These are phyloP conservation scores for Protobothrops mucrosquamatus DNA, from an alignment of 2,113 vertebrate species.

Conservation along the genomic window DNA sequence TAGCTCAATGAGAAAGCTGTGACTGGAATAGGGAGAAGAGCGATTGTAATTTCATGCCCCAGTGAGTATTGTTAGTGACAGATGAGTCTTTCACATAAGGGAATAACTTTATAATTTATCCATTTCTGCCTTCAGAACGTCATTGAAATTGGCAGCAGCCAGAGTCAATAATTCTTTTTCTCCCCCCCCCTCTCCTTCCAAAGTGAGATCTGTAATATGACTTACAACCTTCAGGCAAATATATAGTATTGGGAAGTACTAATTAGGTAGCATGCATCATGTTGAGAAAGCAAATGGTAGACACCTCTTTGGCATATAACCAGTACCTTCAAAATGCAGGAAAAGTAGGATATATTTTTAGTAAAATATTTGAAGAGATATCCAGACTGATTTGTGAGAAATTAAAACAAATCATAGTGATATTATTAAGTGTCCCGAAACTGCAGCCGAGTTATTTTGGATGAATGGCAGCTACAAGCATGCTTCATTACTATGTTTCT, in stretches of 20 bases:
- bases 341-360: not conserved
- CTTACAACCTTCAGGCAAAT: conserved; percentile 40
- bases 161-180: conserved; percentile 33
- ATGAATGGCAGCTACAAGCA: conserved; percentile 70
- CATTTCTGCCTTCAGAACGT: conserved; percentile 43
- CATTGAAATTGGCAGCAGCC: conserved; percentile 25
- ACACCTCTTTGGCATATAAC: conserved; percentile 35
- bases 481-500: conserved; percentile 56
- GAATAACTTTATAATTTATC: conserved; percentile 59
- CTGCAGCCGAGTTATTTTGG: conserved; percentile 67
- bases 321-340: not conserved
- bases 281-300: conserved; percentile 36
- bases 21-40: conserved; percentile 62
- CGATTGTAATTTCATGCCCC: conserved; percentile 89
- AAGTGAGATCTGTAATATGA: conserved; percentile 28
- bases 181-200: conserved; percentile 16
- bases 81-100: conserved; percentile 75
- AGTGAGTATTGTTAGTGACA: conserved; percentile 76
- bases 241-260: conserved; percentile 59
- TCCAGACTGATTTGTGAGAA: conserved; percentile 60
- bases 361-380: conserved; percentile 54
- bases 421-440: conserved; percentile 65
- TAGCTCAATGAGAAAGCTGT: conserved; percentile 69
- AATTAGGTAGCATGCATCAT: conserved; percentile 48
- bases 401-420: conserved; percentile 61